These are phyloP conservation scores for Drosophila suzukii DNA, from an alignment of 1,140 invertebrate species.

Conservation along the genomic window DNA sequence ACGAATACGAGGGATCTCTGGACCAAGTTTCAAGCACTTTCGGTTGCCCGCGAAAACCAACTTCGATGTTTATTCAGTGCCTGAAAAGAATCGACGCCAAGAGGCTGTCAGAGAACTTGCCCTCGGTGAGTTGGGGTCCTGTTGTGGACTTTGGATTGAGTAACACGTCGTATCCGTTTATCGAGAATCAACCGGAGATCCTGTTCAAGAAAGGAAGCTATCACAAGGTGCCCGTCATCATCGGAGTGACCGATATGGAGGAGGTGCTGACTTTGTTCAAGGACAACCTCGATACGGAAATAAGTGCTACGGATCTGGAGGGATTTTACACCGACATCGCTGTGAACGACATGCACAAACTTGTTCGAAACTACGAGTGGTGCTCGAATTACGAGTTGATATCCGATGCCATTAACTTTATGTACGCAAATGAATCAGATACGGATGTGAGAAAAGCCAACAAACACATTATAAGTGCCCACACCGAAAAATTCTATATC, in stretches of 20 bases:
- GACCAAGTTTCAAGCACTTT: constrained; percentile 88
- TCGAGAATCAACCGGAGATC: constrained; percentile 87
- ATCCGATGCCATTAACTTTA: constrained; percentile 90
- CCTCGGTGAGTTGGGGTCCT: constrained; percentile 90
- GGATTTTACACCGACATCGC: constrained; percentile 87
- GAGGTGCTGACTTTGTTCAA: constrained; percentile 88
- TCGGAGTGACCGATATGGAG: constrained; percentile 92
- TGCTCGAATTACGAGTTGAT: constrained; percentile 90
- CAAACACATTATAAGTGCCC: constrained; percentile 87
- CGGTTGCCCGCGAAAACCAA: constrained; percentile 88
- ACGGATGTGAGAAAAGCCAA: constrained; percentile 85
- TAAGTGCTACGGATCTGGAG: constrained; percentile 86
- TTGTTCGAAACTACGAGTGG: constrained; percentile 85
- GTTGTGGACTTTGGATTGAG: constrained; percentile 89
- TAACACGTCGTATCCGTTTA: constrained; percentile 88
- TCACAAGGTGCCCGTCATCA: constrained; percentile 88
- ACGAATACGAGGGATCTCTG: constrained; percentile 85
- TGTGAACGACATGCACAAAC: constrained; percentile 85
- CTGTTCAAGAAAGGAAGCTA: constrained; percentile 87
- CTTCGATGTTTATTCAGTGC: constrained; percentile 88
- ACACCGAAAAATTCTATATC: constrained; percentile 90
- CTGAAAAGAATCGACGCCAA: constrained; percentile 87
- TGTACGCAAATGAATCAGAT: constrained; percentile 88
- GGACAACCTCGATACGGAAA: constrained; percentile 85
- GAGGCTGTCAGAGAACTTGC: constrained; percentile 87